These are phyloP conservation scores for Xiphydria camelus DNA, from an alignment of 2,888 invertebrate genomes.

Conservation along the genomic window DNA sequence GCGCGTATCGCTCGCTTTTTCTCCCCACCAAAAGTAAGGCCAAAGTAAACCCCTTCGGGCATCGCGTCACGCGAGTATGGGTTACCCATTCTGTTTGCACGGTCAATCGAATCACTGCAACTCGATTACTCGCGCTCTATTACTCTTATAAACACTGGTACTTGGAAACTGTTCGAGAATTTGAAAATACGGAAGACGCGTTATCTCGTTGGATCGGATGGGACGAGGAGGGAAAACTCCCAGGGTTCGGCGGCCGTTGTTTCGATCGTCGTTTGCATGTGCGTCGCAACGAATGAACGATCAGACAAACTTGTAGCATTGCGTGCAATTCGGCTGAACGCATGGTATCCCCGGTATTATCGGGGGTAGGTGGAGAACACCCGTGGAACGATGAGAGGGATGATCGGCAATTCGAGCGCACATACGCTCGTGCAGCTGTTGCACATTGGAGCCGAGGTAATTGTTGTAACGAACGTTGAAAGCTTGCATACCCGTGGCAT, in stretches of 20 bases:
- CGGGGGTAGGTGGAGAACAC: slow-evolving; percentile 43
- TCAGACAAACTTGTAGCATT: slow-evolving; percentile 50
- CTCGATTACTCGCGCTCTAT: slow-evolving; percentile 45
- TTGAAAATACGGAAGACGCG: too few relatives aligned
- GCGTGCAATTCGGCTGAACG: slow-evolving; percentile 50
- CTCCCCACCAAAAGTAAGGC: slow-evolving; percentile 31
- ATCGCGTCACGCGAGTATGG: slow-evolving; percentile 33
- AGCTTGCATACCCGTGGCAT: slow-evolving; percentile 35
- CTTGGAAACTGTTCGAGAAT: too few relatives aligned
- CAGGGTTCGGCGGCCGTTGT: too few relatives aligned
- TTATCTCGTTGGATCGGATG: too few relatives aligned
- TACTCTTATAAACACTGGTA: slow-evolving; percentile 27
- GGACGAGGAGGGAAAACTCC: too few relatives aligned
- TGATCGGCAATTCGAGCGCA: slow-evolving; percentile 33
- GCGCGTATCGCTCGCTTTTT: slow-evolving; percentile 24
- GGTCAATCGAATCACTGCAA: slow-evolving; percentile 51
- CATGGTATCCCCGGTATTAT: slow-evolving; percentile 49
- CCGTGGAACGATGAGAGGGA: slow-evolving; percentile 13
- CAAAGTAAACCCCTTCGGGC: slow-evolving; percentile 41
- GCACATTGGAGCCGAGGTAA: slow-evolving; percentile 38
- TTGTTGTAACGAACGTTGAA: slow-evolving; percentile 43
- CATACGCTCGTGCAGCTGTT: slow-evolving; percentile 43
- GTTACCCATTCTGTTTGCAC: slow-evolving; percentile 40
- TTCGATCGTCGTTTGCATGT: too few relatives aligned
- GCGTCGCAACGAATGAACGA: too few relatives aligned